Evolutionary conservation across 1,140 invertebrate genomes (phyloP), one percentile per base, ranked within the genome.

Genomic region (Halictus rubicundus): DNA sequence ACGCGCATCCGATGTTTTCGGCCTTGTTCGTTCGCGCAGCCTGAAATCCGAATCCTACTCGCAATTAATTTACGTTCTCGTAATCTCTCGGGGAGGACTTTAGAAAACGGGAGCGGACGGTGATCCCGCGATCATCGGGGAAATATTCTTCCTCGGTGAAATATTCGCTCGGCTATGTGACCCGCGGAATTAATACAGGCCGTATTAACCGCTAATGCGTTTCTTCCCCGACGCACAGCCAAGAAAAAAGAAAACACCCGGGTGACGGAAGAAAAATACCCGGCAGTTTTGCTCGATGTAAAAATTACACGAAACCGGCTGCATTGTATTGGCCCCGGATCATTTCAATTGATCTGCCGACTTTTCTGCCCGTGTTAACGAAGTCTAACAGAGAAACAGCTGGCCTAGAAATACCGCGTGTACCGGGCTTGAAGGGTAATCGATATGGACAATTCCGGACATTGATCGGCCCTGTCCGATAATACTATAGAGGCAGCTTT

Each of bases 161-260:
- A 52, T 42, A 49, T 49, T 19, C 21, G 0, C 42, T 16, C 42
- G 6, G n/a, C 32, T 42, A 7, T 7, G 39, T 9, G 42, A 46
- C 7, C 46, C 16, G 14, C 60, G 32, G 12, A 49, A 66, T 61
- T 60, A 82, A 64, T 72, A 46, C 39, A 82, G 32, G 64, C n/a
- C 59, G 61, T 69, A 78, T 78, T 78, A 78, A 72, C 68, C 68
- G 61, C 63, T 64, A 72, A 82, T 68, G 57, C 49, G 60, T 69
- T 72, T 78, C 63, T 78, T 52, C 9, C 54, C 32, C 49, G n/a
- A 9, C 42, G 10, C 32, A 4, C 25, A 14, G 23, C 3, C n/a
- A 42, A 52, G 19, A 16, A 46, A 16, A n/a, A n/a, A n/a, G n/a
- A n/a, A n/a, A n/a, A n/a, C n/a, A n/a, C n/a, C 16, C 6, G n/a